Conservation (phyloP, 1,140 invertebrate genomes). For the Scaptodrosophila lebanonensis region DNA sequence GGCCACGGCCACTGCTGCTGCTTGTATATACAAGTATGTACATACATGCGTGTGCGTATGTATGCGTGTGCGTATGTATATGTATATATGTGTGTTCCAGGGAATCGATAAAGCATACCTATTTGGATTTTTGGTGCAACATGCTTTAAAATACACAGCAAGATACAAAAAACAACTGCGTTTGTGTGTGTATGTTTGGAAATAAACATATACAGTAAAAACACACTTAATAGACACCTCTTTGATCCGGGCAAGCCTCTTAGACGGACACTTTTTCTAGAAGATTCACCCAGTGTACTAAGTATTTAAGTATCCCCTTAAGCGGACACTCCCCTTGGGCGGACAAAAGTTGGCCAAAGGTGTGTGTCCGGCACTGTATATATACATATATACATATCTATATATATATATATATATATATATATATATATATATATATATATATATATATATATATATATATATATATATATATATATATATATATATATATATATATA, state of each 20-base stretch:
- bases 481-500: background rate
- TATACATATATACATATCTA: slow-evolving; percentile 1
- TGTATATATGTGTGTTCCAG: slow-evolving; percentile 18
- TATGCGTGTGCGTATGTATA: slow-evolving; percentile 14
- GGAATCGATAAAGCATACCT: slow-evolving; percentile 72
- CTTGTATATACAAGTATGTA: background rate
- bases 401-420: slow-evolving; percentile 8
- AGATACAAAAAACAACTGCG: too few species aligned
- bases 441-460: background rate
- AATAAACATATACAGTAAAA: too few species aligned
- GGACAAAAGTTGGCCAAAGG: too few species aligned
- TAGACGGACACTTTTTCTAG: too few species aligned
- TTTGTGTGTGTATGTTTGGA: slow-evolving; percentile 4
- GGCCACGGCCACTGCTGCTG: slow-evolving; percentile 6
- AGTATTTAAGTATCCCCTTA: too few species aligned
- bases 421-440: background rate
- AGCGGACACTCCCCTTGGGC: too few species aligned
- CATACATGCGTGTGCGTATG: background rate
- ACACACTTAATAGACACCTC: too few species aligned
- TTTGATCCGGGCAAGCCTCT: too few species aligned
- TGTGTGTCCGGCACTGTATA: too few species aligned
- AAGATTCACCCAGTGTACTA: too few species aligned
- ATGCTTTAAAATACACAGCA: slow-evolving; percentile 56
- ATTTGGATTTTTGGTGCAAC: slow-evolving; percentile 70
- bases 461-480: slow-evolving; percentile 19